phyloP scores from a whole-genome alignment of 2,888 invertebrate genomes.

The Himalopsyche anomala region DNA sequence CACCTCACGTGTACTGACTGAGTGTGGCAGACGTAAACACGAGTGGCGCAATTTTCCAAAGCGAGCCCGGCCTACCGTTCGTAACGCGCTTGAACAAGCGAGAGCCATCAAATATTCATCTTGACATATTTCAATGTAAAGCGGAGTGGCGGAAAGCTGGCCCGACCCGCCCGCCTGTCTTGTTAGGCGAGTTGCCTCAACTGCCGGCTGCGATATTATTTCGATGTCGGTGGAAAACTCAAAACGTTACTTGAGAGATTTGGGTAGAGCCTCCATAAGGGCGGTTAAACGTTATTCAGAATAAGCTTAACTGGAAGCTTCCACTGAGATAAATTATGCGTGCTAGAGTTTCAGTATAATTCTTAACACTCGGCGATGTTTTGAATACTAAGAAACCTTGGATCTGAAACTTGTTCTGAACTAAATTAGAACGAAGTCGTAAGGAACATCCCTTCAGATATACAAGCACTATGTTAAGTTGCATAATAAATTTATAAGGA shows the following conservation, averaged over 20 bases:
- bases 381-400: too few relatives aligned
- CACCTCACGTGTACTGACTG: not conserved
- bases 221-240: not conserved
- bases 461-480: too few relatives aligned
- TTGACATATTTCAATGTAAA: conserved; percentile 16
- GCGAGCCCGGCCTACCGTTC: not conserved
- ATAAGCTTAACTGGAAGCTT: conserved; percentile 15
- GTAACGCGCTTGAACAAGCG: conserved; percentile 11
- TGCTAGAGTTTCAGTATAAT: not conserved
- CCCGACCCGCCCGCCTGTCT: conserved; percentile 2
- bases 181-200: not conserved
- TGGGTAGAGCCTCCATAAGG: not conserved
- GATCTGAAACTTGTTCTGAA: too few relatives aligned
- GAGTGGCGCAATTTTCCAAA: not conserved
- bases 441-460: too few relatives aligned
- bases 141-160: not conserved
- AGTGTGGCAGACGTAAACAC: not conserved
- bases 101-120: conserved; percentile 41
- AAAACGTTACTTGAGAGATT: conserved; percentile 2
- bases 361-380: not conserved
- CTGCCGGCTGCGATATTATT: not conserved
- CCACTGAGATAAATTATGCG: not conserved
- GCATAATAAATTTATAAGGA: too few relatives aligned
- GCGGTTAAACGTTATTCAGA: conserved; percentile 2
- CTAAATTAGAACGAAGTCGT: too few relatives aligned